phyloP scores from a whole-genome alignment of 2,113 vertebrate species.

The Syrmaticus mikado region DNA sequence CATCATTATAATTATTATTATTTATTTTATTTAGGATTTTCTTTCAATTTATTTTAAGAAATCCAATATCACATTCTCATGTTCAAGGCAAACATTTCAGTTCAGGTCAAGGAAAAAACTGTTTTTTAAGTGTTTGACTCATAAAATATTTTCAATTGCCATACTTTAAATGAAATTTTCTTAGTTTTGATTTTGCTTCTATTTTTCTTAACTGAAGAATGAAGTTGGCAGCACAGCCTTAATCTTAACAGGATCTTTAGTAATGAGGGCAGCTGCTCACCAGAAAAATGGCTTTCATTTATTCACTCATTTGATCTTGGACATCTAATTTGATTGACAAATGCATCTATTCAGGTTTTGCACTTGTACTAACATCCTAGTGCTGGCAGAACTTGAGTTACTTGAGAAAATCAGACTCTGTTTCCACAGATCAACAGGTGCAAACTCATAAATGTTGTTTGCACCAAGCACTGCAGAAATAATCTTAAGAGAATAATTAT shows the following conservation, averaged over 20 bases:
- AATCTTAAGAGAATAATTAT: constrained; percentile 44
- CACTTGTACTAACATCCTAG: constrained; percentile 48
- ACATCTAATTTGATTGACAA: constrained; percentile 55
- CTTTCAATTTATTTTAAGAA: not conserved
- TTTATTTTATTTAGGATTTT: not conserved
- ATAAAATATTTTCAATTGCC: not conserved
- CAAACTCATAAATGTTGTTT: constrained; percentile 38
- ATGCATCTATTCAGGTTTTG: constrained; percentile 46
- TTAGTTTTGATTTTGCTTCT: not conserved
- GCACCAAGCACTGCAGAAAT: not conserved
- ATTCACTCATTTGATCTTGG: constrained; percentile 48
- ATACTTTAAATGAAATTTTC: not conserved
- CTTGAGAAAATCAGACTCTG: constrained; percentile 45
- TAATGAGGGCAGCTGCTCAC: constrained; percentile 34
- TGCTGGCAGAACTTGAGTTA: constrained; percentile 42
- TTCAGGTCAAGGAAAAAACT: not conserved
- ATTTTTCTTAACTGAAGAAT: not conserved
- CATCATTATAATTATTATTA: not conserved
- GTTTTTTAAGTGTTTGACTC: not conserved
- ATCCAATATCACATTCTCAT: not conserved
- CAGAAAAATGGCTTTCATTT: constrained; percentile 51
- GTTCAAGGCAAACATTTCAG: not conserved
- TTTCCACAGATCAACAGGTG: constrained; percentile 62
- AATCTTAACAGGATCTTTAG: constrained; percentile 25
- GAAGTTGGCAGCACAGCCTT: not conserved